Evolutionary conservation across 2,888 invertebrate genomes (phyloP).

Genomic region (Chrysolina haemoptera): DNA sequence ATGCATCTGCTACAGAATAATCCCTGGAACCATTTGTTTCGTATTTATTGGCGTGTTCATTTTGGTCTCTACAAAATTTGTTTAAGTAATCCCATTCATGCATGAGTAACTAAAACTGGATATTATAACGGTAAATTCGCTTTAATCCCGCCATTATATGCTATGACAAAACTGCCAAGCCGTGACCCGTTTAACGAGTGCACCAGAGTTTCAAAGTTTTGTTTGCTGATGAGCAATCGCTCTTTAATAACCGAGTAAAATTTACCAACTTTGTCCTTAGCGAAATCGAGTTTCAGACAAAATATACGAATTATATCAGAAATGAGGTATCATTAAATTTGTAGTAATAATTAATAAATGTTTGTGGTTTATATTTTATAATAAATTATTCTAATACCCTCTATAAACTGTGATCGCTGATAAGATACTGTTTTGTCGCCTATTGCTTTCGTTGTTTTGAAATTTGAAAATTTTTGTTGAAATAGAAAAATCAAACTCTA

Average conservation of each 20-base stretch:
- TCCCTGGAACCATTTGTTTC: neutral
- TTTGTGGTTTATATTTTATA: too few relatives aligned
- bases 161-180: conserved; percentile 2
- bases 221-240: neutral
- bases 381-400: too few relatives aligned
- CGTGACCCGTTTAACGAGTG: conserved; percentile 1
- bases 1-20: neutral
- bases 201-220: neutral
- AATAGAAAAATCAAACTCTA: too few relatives aligned
- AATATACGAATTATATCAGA: neutral
- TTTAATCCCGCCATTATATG: neutral
- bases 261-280: too few relatives aligned
- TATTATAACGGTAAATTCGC: neutral
- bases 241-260: neutral
- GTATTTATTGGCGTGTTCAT: neutral
- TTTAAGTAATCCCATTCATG: neutral
- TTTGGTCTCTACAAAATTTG: neutral
- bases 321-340: too few relatives aligned
- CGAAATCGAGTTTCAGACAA: too few relatives aligned
- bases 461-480: too few relatives aligned
- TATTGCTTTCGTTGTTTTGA: too few relatives aligned
- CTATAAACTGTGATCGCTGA: too few relatives aligned
- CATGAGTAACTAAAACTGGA: neutral
- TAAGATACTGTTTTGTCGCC: too few relatives aligned
- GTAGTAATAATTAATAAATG: too few relatives aligned